Base-by-base conservation (phyloP, 1,140 invertebrate genomes). In the Eulimnadia texana region DNA sequence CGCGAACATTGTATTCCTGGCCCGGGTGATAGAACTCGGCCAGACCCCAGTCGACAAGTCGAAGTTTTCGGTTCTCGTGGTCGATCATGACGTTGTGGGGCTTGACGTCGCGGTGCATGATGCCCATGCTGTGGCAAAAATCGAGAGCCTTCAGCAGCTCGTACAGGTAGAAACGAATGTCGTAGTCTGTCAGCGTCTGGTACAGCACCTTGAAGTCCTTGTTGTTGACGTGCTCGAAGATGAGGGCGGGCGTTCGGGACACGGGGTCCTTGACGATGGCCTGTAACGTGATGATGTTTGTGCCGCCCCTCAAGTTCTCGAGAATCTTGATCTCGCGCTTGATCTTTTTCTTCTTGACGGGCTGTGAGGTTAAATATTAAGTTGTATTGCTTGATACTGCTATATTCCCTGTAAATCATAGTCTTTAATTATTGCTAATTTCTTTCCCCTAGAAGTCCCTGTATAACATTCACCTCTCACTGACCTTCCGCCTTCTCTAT, bases 341-440 rank as follows among this genome's bases (percentile, higher is more conserved):
- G 68, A 99, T 99, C 81, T 99, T 99, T 87, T 99, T 99, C 88
- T 99, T 99, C 82, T 99, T 99, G 16, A 99, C 96, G 70, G 97
- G 97, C 90, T 95, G 73, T 42, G 76, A 83, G 73, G 55, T 29
- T 56, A 63, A 64, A 64, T 49, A 65, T 60, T 58, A 20, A 58
- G 13, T 22, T 62, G 53, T 50, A 49, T 50, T 16, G 6, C 33
- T 42, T 42, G 29, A 6, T 9, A 42, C n/a, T n/a, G n/a, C n/a
- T n/a, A n/a, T n/a, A n/a, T n/a, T n/a, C n/a, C n/a, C n/a, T n/a
- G n/a, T n/a, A n/a, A n/a, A n/a, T n/a, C n/a, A n/a, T n/a, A n/a
- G n/a, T n/a, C n/a, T n/a, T n/a, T n/a, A n/a, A n/a, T n/a, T n/a
- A n/a, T n/a, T n/a, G n/a, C n/a, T n/a, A n/a, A n/a, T n/a, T n/a